Conservation (phyloP, 1,140 invertebrate genomes). For the Cotesia typhae region DNA sequence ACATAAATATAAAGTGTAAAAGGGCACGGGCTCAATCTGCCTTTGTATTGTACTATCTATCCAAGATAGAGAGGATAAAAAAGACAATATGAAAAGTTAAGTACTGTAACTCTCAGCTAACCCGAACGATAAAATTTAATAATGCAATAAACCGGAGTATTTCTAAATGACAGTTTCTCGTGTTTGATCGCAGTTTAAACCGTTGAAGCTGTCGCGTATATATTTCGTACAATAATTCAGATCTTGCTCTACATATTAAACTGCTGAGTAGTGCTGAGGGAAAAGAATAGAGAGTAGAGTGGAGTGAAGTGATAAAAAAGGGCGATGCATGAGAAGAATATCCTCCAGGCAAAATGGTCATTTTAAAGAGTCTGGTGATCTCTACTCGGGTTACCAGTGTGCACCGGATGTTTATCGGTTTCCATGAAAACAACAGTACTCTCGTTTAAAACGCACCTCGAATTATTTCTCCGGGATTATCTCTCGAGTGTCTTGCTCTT, state of each 20-base stretch:
- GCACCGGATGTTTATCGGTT: neutral
- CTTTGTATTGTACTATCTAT: too few species aligned
- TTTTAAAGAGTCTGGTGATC: neutral
- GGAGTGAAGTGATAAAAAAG: neutral
- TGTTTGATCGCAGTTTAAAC: conserved; percentile 55
- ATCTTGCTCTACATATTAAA: conserved; percentile 14
- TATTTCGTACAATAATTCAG: conserved; percentile 6
- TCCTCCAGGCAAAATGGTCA: neutral
- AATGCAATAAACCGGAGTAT: conserved; percentile 54
- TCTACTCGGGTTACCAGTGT: neutral
- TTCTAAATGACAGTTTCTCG: conserved; percentile 60
- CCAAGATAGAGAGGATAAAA: too few species aligned
- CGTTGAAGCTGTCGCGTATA: conserved; percentile 50
- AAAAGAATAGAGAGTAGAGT: too few species aligned
- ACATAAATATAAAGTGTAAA: too few species aligned
- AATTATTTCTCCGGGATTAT: too few species aligned
- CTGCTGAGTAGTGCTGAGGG: too few species aligned
- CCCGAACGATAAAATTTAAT: conserved; percentile 20
- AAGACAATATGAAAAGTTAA: too few species aligned
- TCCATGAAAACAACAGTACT: neutral
- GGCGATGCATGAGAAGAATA: neutral
- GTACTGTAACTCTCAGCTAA: too few species aligned
- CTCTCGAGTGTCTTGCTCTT: too few species aligned
- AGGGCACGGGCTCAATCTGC: too few species aligned
- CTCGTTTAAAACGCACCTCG: too few species aligned